Evolutionary conservation across 2,113 vertebrate genomes (phyloP), one percentile per base, ranked within the genome.

Genomic region (Cyanoderma ruficeps): DNA sequence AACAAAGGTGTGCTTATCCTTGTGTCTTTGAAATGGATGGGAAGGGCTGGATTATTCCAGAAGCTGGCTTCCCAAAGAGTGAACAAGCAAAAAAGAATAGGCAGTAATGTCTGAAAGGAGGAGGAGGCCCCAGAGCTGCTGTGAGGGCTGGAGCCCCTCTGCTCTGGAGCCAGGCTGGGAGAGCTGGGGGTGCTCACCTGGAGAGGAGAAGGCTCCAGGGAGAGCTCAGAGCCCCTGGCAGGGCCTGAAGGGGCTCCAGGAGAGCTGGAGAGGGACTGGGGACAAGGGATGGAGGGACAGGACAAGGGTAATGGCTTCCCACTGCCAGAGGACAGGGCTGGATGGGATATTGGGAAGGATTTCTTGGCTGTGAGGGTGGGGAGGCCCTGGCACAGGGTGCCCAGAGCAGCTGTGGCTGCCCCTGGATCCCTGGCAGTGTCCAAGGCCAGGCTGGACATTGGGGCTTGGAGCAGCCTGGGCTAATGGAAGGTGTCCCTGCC

Each of bases 301-400:
- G 6, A 15, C 61, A 53, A 5, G 12, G n/a, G n/a, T n/a, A 82
- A 35, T 75, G 61, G 53, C 14, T 82, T 10, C 11, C 24, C 28
- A 68, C 3, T 75, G 69, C 15, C 28, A 39, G 15, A 15, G 30
- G 37, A 4, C 61, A 75, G 70, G 24, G 30, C 0, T 31, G 0
- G 61, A 7, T 60, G n/a, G n/a, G 30, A 61, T 9, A 55, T 2
- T 35, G 53, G 78, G 47, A 2, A n/a, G 39, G 1, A 82, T 52
- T 30, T 41, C 2, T 2, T 61, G 1, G 0, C 5, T 60, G 39
- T 1, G 46, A 60, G 11, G 39, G 13, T 2, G 39, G 13, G 0
- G 0, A 60, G 61, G 47, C 21, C 41, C 47, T 89, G 87, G n/a
- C 70, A 18, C n/a, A 47, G 60, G 14, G 1, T 67, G 52, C 5